A percentile compares a stretch with the other conserved stretches of the same genome.
Evolutionary conservation across 2,797 vertebrate genomes (phyloP).

Genomic region (Distichodus sexfasciatus): DNA sequence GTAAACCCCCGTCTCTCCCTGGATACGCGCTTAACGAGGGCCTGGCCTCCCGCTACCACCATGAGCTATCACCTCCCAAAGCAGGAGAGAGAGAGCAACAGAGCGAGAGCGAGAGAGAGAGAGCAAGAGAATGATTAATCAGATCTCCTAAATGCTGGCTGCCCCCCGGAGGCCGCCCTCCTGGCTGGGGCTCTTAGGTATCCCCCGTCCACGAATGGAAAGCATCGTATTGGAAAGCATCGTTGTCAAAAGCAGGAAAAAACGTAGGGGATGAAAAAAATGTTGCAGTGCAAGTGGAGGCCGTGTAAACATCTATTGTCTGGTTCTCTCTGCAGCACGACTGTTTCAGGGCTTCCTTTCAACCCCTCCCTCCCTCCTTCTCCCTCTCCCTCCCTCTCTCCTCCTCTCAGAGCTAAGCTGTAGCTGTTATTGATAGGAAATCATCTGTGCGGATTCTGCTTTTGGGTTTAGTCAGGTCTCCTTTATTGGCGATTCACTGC

Average conservation of each 20-base stretch:
- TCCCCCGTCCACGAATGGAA: constrained; percentile 36
- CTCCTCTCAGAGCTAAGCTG: not conserved
- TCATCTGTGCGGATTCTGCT: constrained; percentile 25
- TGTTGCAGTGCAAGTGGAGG: not conserved
- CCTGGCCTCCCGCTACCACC: constrained; percentile 40
- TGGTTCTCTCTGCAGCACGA: constrained; percentile 1
- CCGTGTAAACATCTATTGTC: constrained; percentile 9
- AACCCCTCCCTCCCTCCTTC: not conserved
- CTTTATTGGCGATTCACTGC: constrained; percentile 39
- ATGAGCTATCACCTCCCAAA: constrained; percentile 40
- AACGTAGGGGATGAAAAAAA: not conserved
- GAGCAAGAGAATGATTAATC: constrained; percentile 55
- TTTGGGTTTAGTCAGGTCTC: constrained; percentile 28
- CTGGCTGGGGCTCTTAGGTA: constrained; percentile 44
- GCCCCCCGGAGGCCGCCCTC: constrained; percentile 40
- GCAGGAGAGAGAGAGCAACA: constrained; percentile 5
- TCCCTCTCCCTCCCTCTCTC: constrained; percentile 9
- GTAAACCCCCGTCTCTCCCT: constrained; percentile 39
- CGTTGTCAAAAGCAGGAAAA: constrained; percentile 36
- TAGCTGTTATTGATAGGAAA: constrained; percentile 21
- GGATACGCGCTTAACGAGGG: constrained; percentile 40
- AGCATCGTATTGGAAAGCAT: constrained; percentile 40
- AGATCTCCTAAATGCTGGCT: constrained; percentile 49
- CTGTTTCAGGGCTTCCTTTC: not conserved
- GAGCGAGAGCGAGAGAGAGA: constrained; percentile 27